Base-by-base conservation (phyloP, 64 coral and sea anemone species). In the Exaiptasia diaphana region DNA sequence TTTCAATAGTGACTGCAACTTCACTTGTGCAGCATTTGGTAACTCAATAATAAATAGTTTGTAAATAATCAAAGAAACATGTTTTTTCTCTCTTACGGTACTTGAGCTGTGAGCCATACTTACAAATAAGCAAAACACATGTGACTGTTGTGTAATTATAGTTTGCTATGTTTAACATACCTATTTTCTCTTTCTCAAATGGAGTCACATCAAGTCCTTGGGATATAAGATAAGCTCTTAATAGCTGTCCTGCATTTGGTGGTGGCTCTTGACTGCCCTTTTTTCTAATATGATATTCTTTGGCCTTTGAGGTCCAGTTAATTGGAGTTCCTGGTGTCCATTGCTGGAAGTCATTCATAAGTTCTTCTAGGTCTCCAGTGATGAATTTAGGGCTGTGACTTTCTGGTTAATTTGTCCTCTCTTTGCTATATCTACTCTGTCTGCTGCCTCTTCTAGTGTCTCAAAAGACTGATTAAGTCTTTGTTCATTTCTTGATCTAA, bases 161-260 rank as follows among this genome's bases (percentile, higher is more conserved):
- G n/a, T n/a, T 20, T 5, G 15, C 4, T 54, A 15, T 4, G 4
- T 54, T 18, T 18, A 54, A 54, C 50, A 5, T 54, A 54, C 52
- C 52, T 54, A 4, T 54, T 54, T 2, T 23, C 52, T 54, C 52
- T 54, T 38, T 67, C 28, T 67, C 35, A 3, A 67, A 67, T 38
- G 28, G 24, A 38, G 27, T 67, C 24, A 26, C 27, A 67, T 67
- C 1, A 34, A 67, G 17, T 21, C 62, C 62, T 67, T 67, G 27
- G 0, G 17, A 21, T 67, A 15, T 34, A 0, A 67, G 62, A 38
- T 67, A 67, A 28, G 27, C 62, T 30, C 33, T 67, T 31, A 67
- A 38, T 34, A 67, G 62, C 62, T 67, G 62, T 1, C 62, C 62
- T 67, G 62, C 62, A 67, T 67, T 67, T 67, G 17, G 17, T 28